Base-by-base conservation (phyloP, 2,113 vertebrate species). In the Nipponia nippon region DNA sequence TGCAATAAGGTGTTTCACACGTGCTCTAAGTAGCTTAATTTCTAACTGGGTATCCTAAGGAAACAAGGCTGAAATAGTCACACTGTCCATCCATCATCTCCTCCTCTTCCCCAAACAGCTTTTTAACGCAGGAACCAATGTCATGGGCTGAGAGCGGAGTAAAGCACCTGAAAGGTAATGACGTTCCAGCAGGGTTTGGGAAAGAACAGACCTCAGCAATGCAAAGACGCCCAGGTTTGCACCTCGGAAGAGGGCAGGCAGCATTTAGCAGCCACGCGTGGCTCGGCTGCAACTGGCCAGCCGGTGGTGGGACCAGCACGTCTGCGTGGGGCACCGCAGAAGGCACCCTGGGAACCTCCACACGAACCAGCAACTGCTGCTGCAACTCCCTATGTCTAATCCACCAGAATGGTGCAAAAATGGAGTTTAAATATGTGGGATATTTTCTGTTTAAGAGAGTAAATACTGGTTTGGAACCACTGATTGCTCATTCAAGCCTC, bases 221-320 rank as follows among this genome's bases (percentile, higher is more conserved):
- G 7, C 7, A 44, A 25, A 71, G 56, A 34, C 27, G 13, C 13
- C 17, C 23, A 34, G 14, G 25, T 23, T 16, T 49, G 23, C 36
- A 32, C 12, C 46, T 83, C 1, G 1, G 2, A n/a, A 36, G 80
- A 40, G 42, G 42, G 32, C 52, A 69, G 76, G 42, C 46, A 86
- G 76, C 56, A 58, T 12, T n/a, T 6, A 7, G 36, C 75, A 63
- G 49, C 42, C 36, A n/a, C 9, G 0, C 1, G 0, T 7, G 53
- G 20, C 16, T 36, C 4, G 0, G 82, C 49, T 63, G 70, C 15
- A 6, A 47, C 42, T 22, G 3, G 34, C 17, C 50, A 87, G 61
- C 34, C 2, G 0, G 36, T 13, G 53, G 23, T 65, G 44, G 59
- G 55, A 86, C 12, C 32, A 19, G 36, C 5, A 20, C 3, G 4